Base-by-base conservation (phyloP, 2,113 vertebrate species). In the Oreochromis aureus region DNA sequence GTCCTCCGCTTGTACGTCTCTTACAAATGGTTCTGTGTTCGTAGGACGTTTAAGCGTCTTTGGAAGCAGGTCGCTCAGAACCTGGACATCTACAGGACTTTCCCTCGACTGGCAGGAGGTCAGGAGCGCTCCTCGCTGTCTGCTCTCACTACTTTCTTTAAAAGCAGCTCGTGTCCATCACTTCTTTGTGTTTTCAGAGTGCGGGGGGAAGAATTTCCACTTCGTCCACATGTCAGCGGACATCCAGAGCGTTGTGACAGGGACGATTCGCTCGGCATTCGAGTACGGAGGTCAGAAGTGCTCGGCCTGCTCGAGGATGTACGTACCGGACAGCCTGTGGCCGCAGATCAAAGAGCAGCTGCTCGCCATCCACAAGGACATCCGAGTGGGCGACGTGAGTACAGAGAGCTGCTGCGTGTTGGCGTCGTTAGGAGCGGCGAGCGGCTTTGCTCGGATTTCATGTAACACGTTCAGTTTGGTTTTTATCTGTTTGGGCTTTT, bases 181-280 rank as follows among this genome's bases (percentile, higher is more conserved):
- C 1, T 1, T 5, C 34, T 84, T 34, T 39, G 22, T 13, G 1
- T 54, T 51, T 22, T 0, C 92, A 99, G 99, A 99, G 93, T 99
- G 99, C 0, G 99, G 99, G 0, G 99, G 99, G 80, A 99, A 99
- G 96, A 99, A 99, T 90, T 99, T 98, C 96, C 98, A 99, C 95
- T 98, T 99, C 0, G 97, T 99, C 13, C 98, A 99, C 95, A 61
- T 86, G 87, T 98, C 98, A 0, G 99, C 98, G 0, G 97, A 99
- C 0, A 89, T 98, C 32, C 86, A 51, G 87, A 98, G 97, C 11
- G 98, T 97, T 85, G 98, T 98, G 92, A 97, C 87, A 4, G 98
- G 97, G 3, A 98, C 98, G 0, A 93, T 99, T 82, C 98, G 98
- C 95, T 98, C 99, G 0, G 99, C 98, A 34, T 99, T 99, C 2